Percentiles rank a stretch among this genome's conserved stretches.
These are phyloP conservation scores for Xestoiulus laeticollis DNA, from an alignment of 2,888 invertebrate species.

Conservation along the genomic window DNA sequence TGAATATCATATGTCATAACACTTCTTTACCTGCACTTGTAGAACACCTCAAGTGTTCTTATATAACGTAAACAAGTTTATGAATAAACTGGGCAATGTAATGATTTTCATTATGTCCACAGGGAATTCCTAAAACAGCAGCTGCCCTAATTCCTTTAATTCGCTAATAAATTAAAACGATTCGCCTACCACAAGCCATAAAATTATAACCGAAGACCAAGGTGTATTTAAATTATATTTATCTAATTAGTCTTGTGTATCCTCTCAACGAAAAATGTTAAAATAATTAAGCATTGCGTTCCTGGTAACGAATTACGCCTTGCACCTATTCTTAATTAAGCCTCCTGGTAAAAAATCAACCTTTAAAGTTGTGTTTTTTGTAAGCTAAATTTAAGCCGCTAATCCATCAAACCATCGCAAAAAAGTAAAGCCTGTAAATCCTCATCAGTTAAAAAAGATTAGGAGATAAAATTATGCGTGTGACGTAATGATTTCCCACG, in stretches of 20 bases:
- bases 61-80: too few species aligned
- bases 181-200: not conserved
- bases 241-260: not conserved
- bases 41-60: too few species aligned
- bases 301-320: not conserved
- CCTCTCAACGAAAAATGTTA: not conserved
- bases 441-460: conserved; percentile 26
- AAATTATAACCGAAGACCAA: conserved; percentile 8
- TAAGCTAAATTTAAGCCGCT: conserved; percentile 26
- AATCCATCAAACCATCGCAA: conserved; percentile 4
- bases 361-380: not conserved
- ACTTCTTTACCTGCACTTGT: too few species aligned
- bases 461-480: not conserved
- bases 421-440: conserved; percentile 18
- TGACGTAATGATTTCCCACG: not conserved
- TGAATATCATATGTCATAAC: too few species aligned
- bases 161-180: conserved; percentile 4
- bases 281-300: not conserved
- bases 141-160: conserved; percentile 3
- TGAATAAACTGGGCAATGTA: too few species aligned
- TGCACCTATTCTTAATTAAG: conserved; percentile 26
- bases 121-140: not conserved
- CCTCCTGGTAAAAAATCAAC: not conserved
- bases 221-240: conserved; percentile 11
- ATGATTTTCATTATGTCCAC: too few species aligned